Base-by-base conservation (phyloP, 2,888 invertebrate species). In the Emmelina monodactyla region DNA sequence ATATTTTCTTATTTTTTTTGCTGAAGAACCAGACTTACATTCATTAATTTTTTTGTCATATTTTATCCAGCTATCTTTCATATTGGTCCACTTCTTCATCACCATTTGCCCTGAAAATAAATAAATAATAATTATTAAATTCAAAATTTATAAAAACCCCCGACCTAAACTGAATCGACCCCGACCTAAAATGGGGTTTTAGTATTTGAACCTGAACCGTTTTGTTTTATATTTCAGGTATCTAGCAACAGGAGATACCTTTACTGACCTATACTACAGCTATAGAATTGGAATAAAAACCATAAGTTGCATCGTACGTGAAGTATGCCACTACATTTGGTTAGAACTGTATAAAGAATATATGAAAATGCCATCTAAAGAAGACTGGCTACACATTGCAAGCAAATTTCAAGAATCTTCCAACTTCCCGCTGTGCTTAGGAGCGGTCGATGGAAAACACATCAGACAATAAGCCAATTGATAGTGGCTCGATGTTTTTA, bases 251-350 rank as follows among this genome's bases (percentile, higher is more conserved):
- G 45, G 46, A 38, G 36, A 46, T 44, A 41, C 50, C 31, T 44
- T 48, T 32, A 41, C 41, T 28, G 45, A 48, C 37, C 43, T 49
- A 40, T 35, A 46, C 38, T 50, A 46, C 39, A 43, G 38, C 37
- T 49, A 43, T 38, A 44, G 42, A 40, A 38, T 49, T 36, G 47
- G 51, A 37, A 45, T 45, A 41, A 41, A n/a, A 44, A 51, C 51
- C 34, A 46, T 50, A 41, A 45, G 42, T 37, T 35, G 37, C 33
- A 42, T 47, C 31, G 43, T 47, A 33, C 33, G 37, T 37, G 39
- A 41, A 44, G 48, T 45, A 33, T 41, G 44, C 37, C 33, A 40
- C 40, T 37, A 33, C 34, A 40, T 40, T 35, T 40, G 40, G 40
- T 37, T 37, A 35, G 40, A 40, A 40, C 40, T 40, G 28, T 28